These are phyloP conservation scores for Mycalesis mineus DNA, from an alignment of 2,888 invertebrate species.

Conservation along the genomic window DNA sequence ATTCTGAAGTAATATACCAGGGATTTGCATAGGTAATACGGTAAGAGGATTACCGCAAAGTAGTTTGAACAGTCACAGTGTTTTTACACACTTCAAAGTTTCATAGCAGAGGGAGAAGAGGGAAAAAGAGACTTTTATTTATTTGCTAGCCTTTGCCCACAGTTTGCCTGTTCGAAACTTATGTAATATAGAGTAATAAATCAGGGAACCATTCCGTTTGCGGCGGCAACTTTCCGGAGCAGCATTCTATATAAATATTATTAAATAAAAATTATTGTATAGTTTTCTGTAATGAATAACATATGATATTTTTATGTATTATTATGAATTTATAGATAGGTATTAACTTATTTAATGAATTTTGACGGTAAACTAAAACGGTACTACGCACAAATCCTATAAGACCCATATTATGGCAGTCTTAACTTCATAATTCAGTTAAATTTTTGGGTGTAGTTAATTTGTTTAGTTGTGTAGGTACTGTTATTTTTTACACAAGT, in stretches of 20 bases:
- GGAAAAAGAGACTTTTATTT: not conserved
- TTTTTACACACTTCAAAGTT: constrained; percentile 4
- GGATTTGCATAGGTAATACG: not conserved
- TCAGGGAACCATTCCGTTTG: not conserved
- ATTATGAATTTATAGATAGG: no score
- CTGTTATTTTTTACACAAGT: not conserved
- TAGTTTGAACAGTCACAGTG: constrained; percentile 2
- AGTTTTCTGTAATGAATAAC: not conserved
- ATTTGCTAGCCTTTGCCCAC: not conserved
- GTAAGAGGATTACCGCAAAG: constrained; percentile 7
- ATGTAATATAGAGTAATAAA: constrained; percentile 1
- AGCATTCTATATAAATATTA: not conserved
- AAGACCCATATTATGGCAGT: no score
- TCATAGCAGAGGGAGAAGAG: not conserved
- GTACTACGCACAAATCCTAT: no score
- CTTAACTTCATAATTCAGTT: no score
- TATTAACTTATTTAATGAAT: no score
- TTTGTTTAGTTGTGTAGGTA: no score
- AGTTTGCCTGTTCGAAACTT: not conserved
- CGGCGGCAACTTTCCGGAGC: not conserved
- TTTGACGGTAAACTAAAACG: no score
- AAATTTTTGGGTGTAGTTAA: no score
- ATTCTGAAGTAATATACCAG: no score
- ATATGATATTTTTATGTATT: no score
- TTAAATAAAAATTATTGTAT: not conserved